Base-by-base conservation (phyloP, 2,113 vertebrate genomes). In the Nothoprocta perdicaria region DNA sequence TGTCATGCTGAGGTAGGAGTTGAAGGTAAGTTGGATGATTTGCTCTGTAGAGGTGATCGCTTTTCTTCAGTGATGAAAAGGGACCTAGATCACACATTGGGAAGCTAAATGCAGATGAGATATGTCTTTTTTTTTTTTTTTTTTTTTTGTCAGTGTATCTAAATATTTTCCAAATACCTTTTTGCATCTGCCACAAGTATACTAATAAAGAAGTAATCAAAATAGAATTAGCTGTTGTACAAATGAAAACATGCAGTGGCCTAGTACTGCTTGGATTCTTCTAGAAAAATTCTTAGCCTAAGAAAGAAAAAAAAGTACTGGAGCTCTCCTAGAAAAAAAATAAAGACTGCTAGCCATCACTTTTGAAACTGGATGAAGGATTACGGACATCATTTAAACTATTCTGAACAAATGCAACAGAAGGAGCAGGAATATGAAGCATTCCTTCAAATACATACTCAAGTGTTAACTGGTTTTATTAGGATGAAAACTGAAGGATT, bases 381-480 rank as follows among this genome's bases (percentile, higher is more conserved):
- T 78, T 83, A 78, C 4, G 88, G 61, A 45, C 24, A 80, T n/a
- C 1, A 87, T 74, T 88, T 81, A 31, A 73, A 63, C 68, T 62
- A 14, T 40, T 72, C 41, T 60, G n/a, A 52, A 83, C 63, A 67
- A 74, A 80, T 33, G 10, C n/a, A 92, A 83, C 6, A 83, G 18
- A 91, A 72, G 16, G 31, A 83, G 43, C 43, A 80, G 29, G 33
- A 88, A 92, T 75, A 31, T 67, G 27, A 94, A 89, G 53, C 8
- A 69, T 50, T 89, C 43, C 31, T 94, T 41, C 63, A 88, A 89
- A 80, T 17, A 83, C 12, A 24, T 29, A 84, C 23, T 75, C 46
- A 86, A 60, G 48, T 1, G 4, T 31, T 89, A 76, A 14, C 19
- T 82, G 22, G 73, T 87, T 90, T 69, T 60, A 82, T 14, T 52